Base-by-base conservation (phyloP, 2,888 invertebrate genomes). In the Hoplodrina blanda region DNA sequence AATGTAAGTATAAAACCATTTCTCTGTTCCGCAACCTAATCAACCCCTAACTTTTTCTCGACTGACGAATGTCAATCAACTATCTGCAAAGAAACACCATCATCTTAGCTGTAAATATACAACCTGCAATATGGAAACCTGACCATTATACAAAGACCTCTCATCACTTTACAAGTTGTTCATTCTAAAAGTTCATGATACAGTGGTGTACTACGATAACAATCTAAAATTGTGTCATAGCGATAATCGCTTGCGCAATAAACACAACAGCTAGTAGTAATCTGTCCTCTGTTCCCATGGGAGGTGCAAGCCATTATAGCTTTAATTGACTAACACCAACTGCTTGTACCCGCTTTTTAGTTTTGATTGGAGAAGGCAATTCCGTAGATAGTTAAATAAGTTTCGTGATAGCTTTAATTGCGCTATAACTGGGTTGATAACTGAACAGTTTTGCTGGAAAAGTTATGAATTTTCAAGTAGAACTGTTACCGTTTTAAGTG, bases 161-260 rank as follows among this genome's bases (percentile, higher is more conserved):
- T 49, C 52, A 17, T 49, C 37, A 72, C 6, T 62, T 60, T 53
- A n/a, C 37, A 56, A 71, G n/a, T 30, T 50, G n/a, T 25, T 54
- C 5, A 57, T 73, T 59, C 20, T 25, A 33, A 63, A 74, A 85
- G 84, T 74, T 84, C 85, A 80, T 69, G 76, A 70, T 80, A 85
- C 71, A 77, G 69, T 86, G 86, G 83, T 54, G 37, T 55, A 37
- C 17, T 56, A 53, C 55, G 73, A 81, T 74, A 80, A 80, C 62
- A 87, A 87, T 89, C 84, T 84, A 79, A 73, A 93, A 92, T 92
- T 89, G 91, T 94, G 93, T 92, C 93, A 94, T 87, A 91, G 87
- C 88, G 89, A 92, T 93, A 91, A 94, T 92, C 87, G 89, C 90
- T 94, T 93, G 91, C 91, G 89, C 91, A 94, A 94, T 88, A 80